Percentiles rank a stretch among this genome's conserved stretches.
phyloP scores from a whole-genome alignment of 2,888 invertebrate species.

The Dynastes maya region DNA sequence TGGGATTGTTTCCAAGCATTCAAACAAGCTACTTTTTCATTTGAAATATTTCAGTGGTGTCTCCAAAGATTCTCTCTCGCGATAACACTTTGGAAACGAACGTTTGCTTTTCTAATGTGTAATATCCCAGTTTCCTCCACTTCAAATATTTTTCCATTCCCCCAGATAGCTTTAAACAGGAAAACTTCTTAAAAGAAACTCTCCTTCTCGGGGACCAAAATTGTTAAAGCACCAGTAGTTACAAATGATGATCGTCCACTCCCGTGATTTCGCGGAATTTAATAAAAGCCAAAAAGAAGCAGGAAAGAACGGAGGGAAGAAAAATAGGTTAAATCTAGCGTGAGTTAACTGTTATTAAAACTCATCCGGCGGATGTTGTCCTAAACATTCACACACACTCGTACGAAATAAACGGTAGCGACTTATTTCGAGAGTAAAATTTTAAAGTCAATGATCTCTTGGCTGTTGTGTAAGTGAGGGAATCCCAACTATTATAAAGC shows the following conservation, averaged over 20 bases:
- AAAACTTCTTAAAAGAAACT: too few relatives aligned
- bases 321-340: conserved; percentile 9
- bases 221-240: neutral
- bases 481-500: neutral
- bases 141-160: too few relatives aligned
- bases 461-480: neutral
- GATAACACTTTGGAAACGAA: too few relatives aligned
- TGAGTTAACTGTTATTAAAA: conserved; percentile 8
- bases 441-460: neutral
- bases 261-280: neutral
- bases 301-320: neutral
- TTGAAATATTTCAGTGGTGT: too few relatives aligned
- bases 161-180: too few relatives aligned
- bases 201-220: too few relatives aligned
- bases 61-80: too few relatives aligned
- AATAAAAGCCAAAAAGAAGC: neutral
- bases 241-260: neutral
- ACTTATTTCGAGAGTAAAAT: neutral
- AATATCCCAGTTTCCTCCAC: too few relatives aligned
- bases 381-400: too few relatives aligned
- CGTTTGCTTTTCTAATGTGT: too few relatives aligned
- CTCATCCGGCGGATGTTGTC: neutral
- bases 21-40: too few relatives aligned
- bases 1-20: too few relatives aligned
- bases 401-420: neutral